Evolutionary conservation across 2,113 vertebrate species (phyloP).

Genomic region (Dicrurus megarhynchus): DNA sequence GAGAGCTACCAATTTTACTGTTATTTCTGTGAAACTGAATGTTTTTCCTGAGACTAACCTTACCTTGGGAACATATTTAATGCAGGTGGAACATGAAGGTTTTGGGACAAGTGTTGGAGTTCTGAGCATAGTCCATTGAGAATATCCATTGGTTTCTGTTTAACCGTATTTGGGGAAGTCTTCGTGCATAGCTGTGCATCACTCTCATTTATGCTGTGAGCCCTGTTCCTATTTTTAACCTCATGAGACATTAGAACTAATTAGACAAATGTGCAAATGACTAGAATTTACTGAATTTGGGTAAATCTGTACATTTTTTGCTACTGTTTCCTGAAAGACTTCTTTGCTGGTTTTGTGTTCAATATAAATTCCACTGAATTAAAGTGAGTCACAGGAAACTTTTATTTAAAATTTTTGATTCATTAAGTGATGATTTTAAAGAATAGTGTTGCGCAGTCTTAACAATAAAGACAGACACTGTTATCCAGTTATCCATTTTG

Average conservation of each 20-base stretch:
- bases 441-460: not conserved
- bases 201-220: not conserved
- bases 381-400: not conserved
- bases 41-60: not conserved
- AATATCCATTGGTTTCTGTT: not conserved
- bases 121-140: not conserved
- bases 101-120: not conserved
- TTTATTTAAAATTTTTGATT: not conserved
- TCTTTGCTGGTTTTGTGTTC: not conserved
- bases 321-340: not conserved
- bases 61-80: not conserved
- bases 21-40: not conserved
- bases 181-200: not conserved
- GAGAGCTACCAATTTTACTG: not conserved
- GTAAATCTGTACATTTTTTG: not conserved
- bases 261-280: not conserved
- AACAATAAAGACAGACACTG: not conserved
- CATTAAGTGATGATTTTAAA: not conserved
- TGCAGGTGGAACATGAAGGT: not conserved
- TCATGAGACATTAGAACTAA: not conserved
- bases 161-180: not conserved
- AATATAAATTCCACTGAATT: not conserved
- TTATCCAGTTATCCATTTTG: not conserved
- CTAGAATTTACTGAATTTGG: not conserved
- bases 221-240: not conserved